Conservation (phyloP, 2,797 vertebrate species). For the Pseudochaenichthys georgianus region DNA sequence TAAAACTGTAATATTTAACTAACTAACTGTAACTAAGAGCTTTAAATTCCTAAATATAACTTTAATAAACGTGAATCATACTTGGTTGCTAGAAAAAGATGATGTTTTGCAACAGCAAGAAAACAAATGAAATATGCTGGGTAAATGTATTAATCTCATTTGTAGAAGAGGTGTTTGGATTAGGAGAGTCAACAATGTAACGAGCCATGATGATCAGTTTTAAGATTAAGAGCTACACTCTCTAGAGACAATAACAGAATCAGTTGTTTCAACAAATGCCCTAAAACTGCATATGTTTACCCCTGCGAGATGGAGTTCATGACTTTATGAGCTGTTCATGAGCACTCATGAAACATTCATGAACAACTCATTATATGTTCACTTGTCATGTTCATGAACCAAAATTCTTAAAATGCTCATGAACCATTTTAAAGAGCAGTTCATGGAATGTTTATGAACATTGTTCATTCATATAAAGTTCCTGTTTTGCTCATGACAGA, state of each 20-base stretch:
- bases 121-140: neutral
- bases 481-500: too few relatives aligned
- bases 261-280: conserved; percentile 1
- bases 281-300: neutral
- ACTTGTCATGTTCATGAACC: too few relatives aligned
- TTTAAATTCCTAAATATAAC: neutral
- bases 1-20: neutral
- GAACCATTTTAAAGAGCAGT: too few relatives aligned
- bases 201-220: neutral
- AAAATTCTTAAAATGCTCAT: too few relatives aligned
- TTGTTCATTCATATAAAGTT: too few relatives aligned
- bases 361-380: too few relatives aligned
- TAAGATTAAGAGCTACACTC: neutral
- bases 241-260: neutral
- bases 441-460: too few relatives aligned
- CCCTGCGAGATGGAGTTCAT: too few relatives aligned
- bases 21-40: neutral
- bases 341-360: too few relatives aligned
- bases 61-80: neutral
- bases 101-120: neutral
- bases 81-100: neutral
- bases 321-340: too few relatives aligned
- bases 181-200: neutral
- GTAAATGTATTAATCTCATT: neutral
- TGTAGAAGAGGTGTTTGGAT: neutral